Evolutionary conservation across 2,888 invertebrate species (phyloP).

Genomic region (Caenorhabditis virilis): DNA sequence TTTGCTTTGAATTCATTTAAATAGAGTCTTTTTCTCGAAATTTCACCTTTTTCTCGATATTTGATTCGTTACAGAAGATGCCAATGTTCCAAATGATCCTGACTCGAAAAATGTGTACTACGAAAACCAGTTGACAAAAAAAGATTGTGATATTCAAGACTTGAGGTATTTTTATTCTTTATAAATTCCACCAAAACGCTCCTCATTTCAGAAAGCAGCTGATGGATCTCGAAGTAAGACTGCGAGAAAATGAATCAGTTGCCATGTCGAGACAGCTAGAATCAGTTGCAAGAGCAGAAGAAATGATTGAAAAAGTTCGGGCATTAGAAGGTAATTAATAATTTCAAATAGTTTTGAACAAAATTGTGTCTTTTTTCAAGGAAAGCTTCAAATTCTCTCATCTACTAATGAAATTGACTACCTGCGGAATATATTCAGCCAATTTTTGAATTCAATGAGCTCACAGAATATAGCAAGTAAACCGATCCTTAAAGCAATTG

Average conservation of each 20-base stretch:
- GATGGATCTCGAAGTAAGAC: constrained; percentile 31
- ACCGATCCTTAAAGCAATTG: constrained; percentile 35
- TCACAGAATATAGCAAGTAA: constrained; percentile 34
- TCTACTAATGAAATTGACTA: constrained; percentile 39
- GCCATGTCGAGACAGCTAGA: constrained; percentile 33
- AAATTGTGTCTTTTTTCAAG: constrained; percentile 7
- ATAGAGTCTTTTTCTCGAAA: too few species aligned
- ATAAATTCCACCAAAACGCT: too few species aligned
- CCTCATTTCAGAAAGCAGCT: constrained; percentile 33
- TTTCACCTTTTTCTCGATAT: background rate
- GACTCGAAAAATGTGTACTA: constrained; percentile 37
- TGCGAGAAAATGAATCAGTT: constrained; percentile 29
- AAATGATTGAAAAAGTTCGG: constrained; percentile 32
- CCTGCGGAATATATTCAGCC: constrained; percentile 35
- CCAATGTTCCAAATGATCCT: constrained; percentile 32
- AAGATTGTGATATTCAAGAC: constrained; percentile 35
- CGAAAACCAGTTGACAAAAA: constrained; percentile 34
- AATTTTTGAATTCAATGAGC: constrained; percentile 31
- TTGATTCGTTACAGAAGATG: constrained; percentile 8
- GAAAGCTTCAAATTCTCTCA: constrained; percentile 36
- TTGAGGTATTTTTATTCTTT: constrained; percentile 12
- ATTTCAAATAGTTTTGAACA: background rate
- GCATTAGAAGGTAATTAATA: constrained; percentile 24
- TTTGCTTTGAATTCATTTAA: too few species aligned
- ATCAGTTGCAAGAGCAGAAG: constrained; percentile 19